These are phyloP conservation scores for Hoplostethus atlanticus DNA, from an alignment of 2,797 vertebrate species.

Conservation along the genomic window DNA sequence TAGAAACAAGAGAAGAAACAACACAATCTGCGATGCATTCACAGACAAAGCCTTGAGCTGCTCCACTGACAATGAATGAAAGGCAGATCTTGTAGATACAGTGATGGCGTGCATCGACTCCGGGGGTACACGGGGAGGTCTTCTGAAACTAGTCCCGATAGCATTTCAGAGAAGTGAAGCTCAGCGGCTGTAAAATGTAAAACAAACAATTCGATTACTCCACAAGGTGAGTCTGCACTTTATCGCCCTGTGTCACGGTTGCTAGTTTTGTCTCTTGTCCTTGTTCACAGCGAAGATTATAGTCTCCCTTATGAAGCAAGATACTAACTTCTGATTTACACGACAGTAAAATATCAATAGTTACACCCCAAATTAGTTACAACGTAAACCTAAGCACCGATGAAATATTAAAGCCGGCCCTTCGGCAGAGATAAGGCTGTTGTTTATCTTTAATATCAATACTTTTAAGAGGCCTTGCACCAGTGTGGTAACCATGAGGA, in stretches of 20 bases:
- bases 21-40: conserved; percentile 42
- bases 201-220: conserved; percentile 9
- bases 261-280: conserved; percentile 19
- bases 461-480: conserved; percentile 69
- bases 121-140: conserved; percentile 3
- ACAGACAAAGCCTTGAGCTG: conserved; percentile 39
- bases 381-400: not conserved
- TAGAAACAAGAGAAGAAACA: conserved; percentile 59
- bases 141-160: conserved; percentile 15
- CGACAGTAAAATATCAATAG: conserved; percentile 23
- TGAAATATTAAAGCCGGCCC: conserved; percentile 23
- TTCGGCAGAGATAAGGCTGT: conserved; percentile 4
- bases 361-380: not conserved
- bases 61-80: conserved; percentile 34
- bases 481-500: conserved; percentile 70
- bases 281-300: conserved; percentile 26
- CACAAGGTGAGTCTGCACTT: conserved; percentile 20
- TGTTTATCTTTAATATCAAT: conserved; percentile 56
- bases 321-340: conserved; percentile 21
- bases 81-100: conserved; percentile 26
- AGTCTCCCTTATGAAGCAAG: not conserved
- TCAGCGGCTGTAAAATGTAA: conserved; percentile 41
- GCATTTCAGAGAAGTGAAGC: conserved; percentile 36
- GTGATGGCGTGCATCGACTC: conserved; percentile 30
- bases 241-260: not conserved